Evolutionary conservation across 2,113 vertebrate genomes (phyloP), one percentile per base, ranked within the genome.

Genomic region (Amblyornis subalaris): DNA sequence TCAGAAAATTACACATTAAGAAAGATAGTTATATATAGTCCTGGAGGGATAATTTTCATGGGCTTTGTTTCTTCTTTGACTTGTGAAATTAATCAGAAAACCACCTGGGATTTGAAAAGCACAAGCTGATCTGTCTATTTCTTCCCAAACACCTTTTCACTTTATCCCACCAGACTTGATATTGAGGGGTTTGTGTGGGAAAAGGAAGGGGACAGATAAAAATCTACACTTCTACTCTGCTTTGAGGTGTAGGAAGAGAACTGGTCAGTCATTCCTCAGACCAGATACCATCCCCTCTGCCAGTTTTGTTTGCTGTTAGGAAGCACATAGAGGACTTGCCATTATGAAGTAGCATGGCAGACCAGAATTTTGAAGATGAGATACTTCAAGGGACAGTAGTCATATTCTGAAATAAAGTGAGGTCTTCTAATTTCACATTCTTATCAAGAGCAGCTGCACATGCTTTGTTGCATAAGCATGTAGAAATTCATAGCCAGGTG

Each of bases 71-170:
- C 70, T 89, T 57, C 54, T 87, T 64, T 61, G 45, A 66, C 50
- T 87, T 75, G 33, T 66, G 93, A 89, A 85, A 85, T 87, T 35
- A 82, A 82, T 92, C 70, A 82, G 48, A 87, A 92, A 75, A 78
- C 57, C 57, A 72, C 11, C 1, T 28, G 70, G 70, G 25, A 58
- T 78, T 87, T 94, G 50, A 85, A 94, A 91, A 96, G 58, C 35
- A 51, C 35, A 75, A 50, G 33, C 36, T 79, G 42, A 86, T 78
- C 20, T 71, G 47, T 81, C 61, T 54, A 50, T 87, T 93, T 91
- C 58, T 94, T 78, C 48, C 48, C 36, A 42, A 78, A 58, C 23
- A 57, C 5, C 51, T 82, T 89, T 77, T 87, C 57, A 47, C 31
- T 85, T 78, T 76, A n/a, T 79, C 50, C 20, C 29, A 33, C 4